A percentile compares a stretch with the other conserved stretches of the same genome.
phyloP scores from a whole-genome alignment of 2,797 vertebrate species.

The Limosa lapponica region DNA sequence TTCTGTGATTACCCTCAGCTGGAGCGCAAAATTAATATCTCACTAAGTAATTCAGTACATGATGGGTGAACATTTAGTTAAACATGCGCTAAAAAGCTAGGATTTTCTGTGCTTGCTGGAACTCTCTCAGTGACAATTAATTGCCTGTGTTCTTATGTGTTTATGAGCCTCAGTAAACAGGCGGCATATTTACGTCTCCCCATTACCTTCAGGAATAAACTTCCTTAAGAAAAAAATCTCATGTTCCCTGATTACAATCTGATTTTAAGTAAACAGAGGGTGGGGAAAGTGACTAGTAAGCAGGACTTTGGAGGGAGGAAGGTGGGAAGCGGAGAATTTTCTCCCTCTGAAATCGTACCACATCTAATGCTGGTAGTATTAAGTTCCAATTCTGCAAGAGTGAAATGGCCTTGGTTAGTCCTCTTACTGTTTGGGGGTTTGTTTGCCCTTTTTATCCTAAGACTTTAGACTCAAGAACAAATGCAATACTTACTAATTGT shows the following conservation, averaged over 20 bases:
- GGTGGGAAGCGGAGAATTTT: background rate
- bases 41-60: conserved; percentile 71
- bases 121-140: conserved; percentile 73
- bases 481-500: background rate
- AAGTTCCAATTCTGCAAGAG: background rate
- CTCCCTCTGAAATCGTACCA: background rate
- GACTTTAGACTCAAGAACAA: background rate
- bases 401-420: background rate
- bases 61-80: conserved; percentile 69
- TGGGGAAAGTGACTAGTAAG: background rate
- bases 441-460: background rate
- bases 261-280: conserved; percentile 41
- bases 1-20: conserved; percentile 70
- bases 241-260: conserved; percentile 61
- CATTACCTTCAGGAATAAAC: conserved; percentile 75
- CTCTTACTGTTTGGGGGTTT: background rate
- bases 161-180: conserved; percentile 75
- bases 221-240: conserved; percentile 58
- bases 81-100: conserved; percentile 65
- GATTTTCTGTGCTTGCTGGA: conserved; percentile 42
- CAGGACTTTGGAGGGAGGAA: background rate
- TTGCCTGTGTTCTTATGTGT: conserved; percentile 70
- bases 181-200: conserved; percentile 66
- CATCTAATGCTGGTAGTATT: background rate
- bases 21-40: conserved; percentile 70